Evolutionary conservation across 2,113 vertebrate genomes (phyloP).

Genomic region (Murina feae): DNA sequence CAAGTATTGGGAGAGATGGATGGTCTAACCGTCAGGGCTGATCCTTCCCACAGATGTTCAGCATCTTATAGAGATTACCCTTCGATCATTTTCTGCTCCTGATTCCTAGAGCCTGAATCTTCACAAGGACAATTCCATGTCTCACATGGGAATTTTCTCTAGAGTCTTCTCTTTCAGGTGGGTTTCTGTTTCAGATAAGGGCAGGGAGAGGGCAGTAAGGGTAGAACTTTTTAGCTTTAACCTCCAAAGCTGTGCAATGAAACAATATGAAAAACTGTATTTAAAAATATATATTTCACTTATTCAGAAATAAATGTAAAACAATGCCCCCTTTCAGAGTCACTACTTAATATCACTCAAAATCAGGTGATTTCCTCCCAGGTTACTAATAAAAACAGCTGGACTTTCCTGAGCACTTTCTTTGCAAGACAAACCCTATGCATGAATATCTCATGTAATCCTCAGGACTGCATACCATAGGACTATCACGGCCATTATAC

Average conservation of each 20-base stretch:
- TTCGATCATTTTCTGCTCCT: neutral
- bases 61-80: neutral
- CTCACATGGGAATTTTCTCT: neutral
- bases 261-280: neutral
- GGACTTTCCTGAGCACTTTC: neutral
- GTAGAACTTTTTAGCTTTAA: slow-evolving; percentile 11
- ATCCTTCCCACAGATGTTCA: neutral
- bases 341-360: neutral
- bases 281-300: neutral
- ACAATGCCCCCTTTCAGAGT: neutral
- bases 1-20: neutral
- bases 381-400: neutral
- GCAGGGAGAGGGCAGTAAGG: neutral
- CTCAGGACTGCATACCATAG: neutral
- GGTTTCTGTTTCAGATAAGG: slow-evolving; percentile 10
- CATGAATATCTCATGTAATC: neutral
- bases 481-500: neutral
- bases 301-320: neutral
- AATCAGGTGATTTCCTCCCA: neutral
- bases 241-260: neutral
- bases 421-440: neutral
- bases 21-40: neutral
- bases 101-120: neutral
- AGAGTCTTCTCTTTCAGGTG: neutral
- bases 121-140: neutral